phyloP scores from a whole-genome alignment of 2,888 invertebrate species.

The Cephalotes varians region DNA sequence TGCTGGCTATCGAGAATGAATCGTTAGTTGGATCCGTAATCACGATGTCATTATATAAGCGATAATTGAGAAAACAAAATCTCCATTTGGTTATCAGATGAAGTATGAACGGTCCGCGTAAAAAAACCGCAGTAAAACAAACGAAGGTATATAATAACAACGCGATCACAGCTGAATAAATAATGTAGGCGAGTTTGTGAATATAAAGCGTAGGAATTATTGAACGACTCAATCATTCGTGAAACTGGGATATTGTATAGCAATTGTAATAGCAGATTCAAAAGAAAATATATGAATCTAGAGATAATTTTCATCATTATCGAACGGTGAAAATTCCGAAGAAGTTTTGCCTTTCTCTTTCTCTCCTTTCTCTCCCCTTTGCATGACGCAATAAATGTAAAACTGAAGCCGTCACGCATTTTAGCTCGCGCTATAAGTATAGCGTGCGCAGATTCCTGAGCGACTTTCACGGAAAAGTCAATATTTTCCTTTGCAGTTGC shows the following conservation, averaged over 20 bases:
- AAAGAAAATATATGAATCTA: conserved; percentile 9
- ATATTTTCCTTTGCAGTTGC: conserved; percentile 76
- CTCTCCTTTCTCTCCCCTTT: neutral
- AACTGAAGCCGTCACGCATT: conserved; percentile 58
- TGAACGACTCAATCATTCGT: conserved; percentile 9
- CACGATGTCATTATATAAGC: conserved; percentile 58
- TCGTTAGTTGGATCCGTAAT: conserved; percentile 62
- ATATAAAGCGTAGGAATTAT: conserved; percentile 35
- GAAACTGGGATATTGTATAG: conserved; percentile 22
- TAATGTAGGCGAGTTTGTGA: conserved; percentile 32
- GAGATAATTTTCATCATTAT: neutral
- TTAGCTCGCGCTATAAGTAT: conserved; percentile 59
- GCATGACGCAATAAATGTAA: conserved; percentile 52
- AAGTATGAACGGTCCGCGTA: neutral
- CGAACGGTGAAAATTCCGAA: conserved; percentile 15
- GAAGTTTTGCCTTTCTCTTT: neutral
- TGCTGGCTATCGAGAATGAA: conserved; percentile 57
- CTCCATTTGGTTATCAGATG: conserved; percentile 41
- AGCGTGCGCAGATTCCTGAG: conserved; percentile 74
- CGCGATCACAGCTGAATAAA: conserved; percentile 29
- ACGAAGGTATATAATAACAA: neutral
- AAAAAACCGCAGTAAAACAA: conserved; percentile 29
- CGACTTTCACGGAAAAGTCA: conserved; percentile 76
- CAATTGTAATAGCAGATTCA: conserved; percentile 2
- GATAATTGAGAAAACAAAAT: conserved; percentile 56